These are phyloP conservation scores for Hirtodrosophila cameraria DNA, from an alignment of 2,888 invertebrate genomes.

Conservation along the genomic window DNA sequence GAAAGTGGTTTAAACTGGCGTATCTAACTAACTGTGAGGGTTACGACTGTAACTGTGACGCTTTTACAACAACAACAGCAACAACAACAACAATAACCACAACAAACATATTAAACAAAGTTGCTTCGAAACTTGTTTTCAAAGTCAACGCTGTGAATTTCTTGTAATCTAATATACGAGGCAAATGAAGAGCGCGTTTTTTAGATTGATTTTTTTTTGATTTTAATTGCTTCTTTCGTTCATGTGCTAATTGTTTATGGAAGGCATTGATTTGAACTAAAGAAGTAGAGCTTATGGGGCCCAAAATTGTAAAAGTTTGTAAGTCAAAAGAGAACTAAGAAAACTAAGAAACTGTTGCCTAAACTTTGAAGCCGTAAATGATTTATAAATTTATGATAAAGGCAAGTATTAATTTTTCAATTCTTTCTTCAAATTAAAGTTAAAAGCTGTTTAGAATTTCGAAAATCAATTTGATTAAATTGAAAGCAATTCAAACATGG, in stretches of 20 bases:
- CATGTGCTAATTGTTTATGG: slow-evolving; percentile 40
- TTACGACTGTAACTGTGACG: slow-evolving; percentile 38
- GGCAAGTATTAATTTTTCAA: too few species aligned
- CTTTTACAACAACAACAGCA: slow-evolving; percentile 26
- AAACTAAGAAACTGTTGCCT: too few species aligned
- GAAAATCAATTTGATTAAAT: too few species aligned
- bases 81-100: slow-evolving; percentile 20
- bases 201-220: slow-evolving; percentile 9
- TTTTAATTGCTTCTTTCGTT: slow-evolving; percentile 4
- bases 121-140: slow-evolving; percentile 58
- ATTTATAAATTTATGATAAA: too few species aligned
- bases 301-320: background rate
- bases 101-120: slow-evolving; percentile 27
- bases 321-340: background rate
- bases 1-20: slow-evolving; percentile 73
- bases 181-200: slow-evolving; percentile 22
- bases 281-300: background rate
- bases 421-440: too few species aligned
- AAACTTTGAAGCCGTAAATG: too few species aligned
- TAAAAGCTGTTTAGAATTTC: too few species aligned
- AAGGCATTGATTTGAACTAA: background rate
- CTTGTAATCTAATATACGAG: slow-evolving; percentile 64
- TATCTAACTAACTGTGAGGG: slow-evolving; percentile 64
- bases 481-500: too few species aligned
- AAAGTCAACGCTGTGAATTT: slow-evolving; percentile 46